Evolutionary conservation across 2,888 invertebrate genomes (phyloP), one percentile per base, ranked within the genome.

Genomic region (Clivina fossor): DNA sequence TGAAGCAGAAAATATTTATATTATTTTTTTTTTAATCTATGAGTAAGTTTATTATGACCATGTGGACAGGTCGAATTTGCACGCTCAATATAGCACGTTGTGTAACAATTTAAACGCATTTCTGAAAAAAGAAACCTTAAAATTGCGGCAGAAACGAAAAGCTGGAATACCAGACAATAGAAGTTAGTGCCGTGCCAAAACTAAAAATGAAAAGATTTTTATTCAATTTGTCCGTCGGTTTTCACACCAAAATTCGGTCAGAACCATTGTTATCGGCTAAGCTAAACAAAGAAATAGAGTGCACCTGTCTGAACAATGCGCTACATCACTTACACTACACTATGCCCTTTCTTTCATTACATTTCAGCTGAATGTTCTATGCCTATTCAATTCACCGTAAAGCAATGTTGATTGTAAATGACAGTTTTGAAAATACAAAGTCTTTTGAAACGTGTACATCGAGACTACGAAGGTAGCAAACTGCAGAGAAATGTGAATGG

Each of bases 381-480:
- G 13, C 3, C 38, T 11, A 7, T 38, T n/a, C 40, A 40, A 40
- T 40, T 5, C 15, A 4, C 26, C 5, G 8, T 35, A 28, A 26
- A 16, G 24, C 43, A 43, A n/a, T n/a, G n/a, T n/a, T 40, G 47
- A 47, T 41, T 50, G 50, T 30, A 41, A 22, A 24, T 30, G 50
- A 50, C 50, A 50, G 40, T 50, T 50, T 41, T 49, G 38, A 49
- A 49, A 49, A 49, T n/a, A n/a, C n/a, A n/a, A n/a, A n/a, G n/a
- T n/a, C n/a, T n/a, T n/a, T n/a, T n/a, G n/a, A n/a, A n/a, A n/a
- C n/a, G n/a, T n/a, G n/a, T n/a, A n/a, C n/a, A n/a, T n/a, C n/a
- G n/a, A n/a, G n/a, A n/a, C n/a, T n/a, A n/a, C n/a, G n/a, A n/a
- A n/a, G n/a, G n/a, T n/a, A n/a, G n/a, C n/a, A n/a, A n/a, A n/a